Evolutionary conservation across 2,888 invertebrate species (phyloP), one percentile per base, ranked within the genome.

Genomic region (Hedychridium roseum): DNA sequence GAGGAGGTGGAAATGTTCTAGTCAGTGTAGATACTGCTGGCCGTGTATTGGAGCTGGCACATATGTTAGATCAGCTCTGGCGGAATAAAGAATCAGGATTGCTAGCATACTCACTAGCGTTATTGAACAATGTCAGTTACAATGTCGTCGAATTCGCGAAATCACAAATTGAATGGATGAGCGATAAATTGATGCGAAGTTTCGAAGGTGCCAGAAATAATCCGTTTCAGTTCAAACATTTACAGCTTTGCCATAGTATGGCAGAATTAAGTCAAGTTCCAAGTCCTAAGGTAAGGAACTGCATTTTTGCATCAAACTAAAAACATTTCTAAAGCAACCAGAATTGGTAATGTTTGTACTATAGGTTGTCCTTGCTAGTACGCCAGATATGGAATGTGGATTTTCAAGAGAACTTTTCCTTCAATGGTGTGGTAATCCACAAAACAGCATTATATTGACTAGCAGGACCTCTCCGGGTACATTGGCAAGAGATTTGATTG

Each of bases 101-200:
- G 2, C 87, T 95, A 51, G 93, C 96, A 0, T 99, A 98, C 79
- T 95, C 96, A 0, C 80, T 99, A 38, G 94, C 96, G 0, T 82
- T 99, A 43, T 82, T 99, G 1, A 98, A 94, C 66, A 97, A 98
- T 75, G 97, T 99, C 50, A 94, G 96, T 75, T 98, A 97, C 72
- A 98, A 98, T 75, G 98, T 98, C 0, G 93, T 98, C 1, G 98
- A 98, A 79, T 98, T 98, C 80, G 98, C 99, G 1, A 99, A 98
- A 79, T 96, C 96, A 0, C 96, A 91, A 85, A 96, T 99, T 61
- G 99, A 99, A 81, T 99, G 98, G 99, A 99, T 99, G 99, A 96
- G 96, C 74, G 98, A 99, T 73, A 98, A 97, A 74, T 82, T 99
- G 30, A 95, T 97, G 84, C 88, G 94, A 51, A 90, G 90, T 41